Percentiles rank a stretch among this genome's conserved stretches.
phyloP scores from a whole-genome alignment of 2,888 invertebrate genomes.

The Callyntrura sp. region DNA sequence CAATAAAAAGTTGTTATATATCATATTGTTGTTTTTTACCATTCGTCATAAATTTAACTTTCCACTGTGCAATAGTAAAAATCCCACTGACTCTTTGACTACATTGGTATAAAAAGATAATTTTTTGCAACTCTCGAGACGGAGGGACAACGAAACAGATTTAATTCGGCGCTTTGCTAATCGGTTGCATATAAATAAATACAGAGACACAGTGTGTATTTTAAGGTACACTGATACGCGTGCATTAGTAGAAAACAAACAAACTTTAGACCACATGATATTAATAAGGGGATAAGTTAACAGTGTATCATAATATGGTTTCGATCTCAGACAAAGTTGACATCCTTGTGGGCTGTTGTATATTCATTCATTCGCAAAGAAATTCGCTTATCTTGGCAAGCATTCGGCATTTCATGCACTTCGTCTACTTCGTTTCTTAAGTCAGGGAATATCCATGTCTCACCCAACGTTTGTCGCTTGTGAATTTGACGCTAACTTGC shows the following conservation, averaged over 20 bases:
- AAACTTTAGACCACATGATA: background rate
- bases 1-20: no score
- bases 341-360: constrained; percentile 57
- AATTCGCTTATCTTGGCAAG: constrained; percentile 72
- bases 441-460: constrained; percentile 69
- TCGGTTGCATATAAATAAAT: no score
- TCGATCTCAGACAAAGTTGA: constrained; percentile 43
- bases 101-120: no score
- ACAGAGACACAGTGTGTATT: no score
- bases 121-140: no score
- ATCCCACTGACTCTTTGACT: no score
- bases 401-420: constrained; percentile 33
- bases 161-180: no score
- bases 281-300: background rate
- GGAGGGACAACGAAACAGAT: no score
- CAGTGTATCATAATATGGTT: background rate
- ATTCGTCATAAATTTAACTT: no score
- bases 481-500: constrained; percentile 38
- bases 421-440: background rate
- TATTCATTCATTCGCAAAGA: constrained; percentile 52
- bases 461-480: constrained; percentile 37
- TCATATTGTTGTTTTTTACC: no score
- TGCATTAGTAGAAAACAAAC: background rate
- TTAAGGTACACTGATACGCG: no score
- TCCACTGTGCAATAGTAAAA: no score